These are phyloP conservation scores for Antennarius striatus DNA, from an alignment of 2,113 vertebrate species.

Conservation along the genomic window DNA sequence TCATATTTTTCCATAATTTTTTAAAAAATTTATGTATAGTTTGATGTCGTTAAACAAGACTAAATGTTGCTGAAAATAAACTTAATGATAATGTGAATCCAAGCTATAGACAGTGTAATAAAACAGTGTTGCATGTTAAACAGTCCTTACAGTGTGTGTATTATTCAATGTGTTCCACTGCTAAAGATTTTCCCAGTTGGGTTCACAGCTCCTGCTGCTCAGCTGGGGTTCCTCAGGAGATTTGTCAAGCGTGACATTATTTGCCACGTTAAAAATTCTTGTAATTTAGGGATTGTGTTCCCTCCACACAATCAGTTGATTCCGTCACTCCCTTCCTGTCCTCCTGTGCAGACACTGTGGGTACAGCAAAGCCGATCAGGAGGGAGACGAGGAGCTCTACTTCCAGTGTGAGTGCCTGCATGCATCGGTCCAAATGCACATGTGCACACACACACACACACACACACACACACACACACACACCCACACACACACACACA, in stretches of 20 bases:
- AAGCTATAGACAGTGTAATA: no score
- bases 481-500: constrained; percentile 14
- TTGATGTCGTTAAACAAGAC: no score
- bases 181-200: constrained; percentile 7
- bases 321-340: constrained; percentile 37
- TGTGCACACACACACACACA: neutral
- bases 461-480: constrained; percentile 25
- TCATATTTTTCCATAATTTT: no score
- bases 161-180: no score
- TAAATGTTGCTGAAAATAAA: no score
- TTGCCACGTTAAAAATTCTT: constrained; percentile 47
- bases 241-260: constrained; percentile 43
- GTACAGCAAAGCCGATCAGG: constrained; percentile 99
- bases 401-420: constrained; percentile 97
- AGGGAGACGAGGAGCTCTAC: constrained; percentile 99
- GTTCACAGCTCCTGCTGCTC: constrained; percentile 38
- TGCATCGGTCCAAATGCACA: constrained; percentile 58
- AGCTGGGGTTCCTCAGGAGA: constrained; percentile 25
- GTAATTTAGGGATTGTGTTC: constrained; percentile 53
- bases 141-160: no score
- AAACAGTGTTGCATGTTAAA: no score
- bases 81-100: no score
- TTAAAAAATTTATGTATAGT: no score
- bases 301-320: constrained; percentile 58
- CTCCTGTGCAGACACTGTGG: constrained; percentile 88